Conservation (phyloP, 2,888 invertebrate genomes). For the Acrocera orbiculus region DNA sequence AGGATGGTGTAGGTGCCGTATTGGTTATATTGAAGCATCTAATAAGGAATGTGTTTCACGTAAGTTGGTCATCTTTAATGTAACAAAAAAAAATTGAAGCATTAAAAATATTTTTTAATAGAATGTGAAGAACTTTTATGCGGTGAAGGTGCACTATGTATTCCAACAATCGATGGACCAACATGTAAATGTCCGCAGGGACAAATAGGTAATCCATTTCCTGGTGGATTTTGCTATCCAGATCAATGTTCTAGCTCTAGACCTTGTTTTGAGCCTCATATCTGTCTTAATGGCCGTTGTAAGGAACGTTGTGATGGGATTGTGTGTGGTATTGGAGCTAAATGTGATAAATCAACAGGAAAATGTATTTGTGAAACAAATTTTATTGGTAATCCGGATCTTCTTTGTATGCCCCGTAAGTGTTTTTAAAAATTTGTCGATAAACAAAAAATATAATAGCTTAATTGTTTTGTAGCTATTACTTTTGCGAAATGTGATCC, state of each 20-base stretch:
- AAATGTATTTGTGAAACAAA: conserved; percentile 74
- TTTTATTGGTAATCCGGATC: conserved; percentile 75
- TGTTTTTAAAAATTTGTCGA: conserved; percentile 16
- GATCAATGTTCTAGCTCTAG: conserved; percentile 63
- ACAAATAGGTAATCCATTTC: conserved; percentile 77
- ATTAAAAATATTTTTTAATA: conserved; percentile 5
- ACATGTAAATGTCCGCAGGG: conserved; percentile 80
- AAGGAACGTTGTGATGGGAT: conserved; percentile 75
- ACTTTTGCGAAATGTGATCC: conserved; percentile 62
- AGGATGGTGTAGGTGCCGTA: conserved; percentile 73
- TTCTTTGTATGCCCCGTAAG: conserved; percentile 84
- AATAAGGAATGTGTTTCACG: conserved; percentile 71
- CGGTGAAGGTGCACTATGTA: conserved; percentile 67
- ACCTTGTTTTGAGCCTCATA: conserved; percentile 59
- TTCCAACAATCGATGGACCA: conserved; percentile 65
- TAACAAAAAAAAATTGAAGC: neutral
- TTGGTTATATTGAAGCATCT: conserved; percentile 61
- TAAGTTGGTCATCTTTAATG: conserved; percentile 28
- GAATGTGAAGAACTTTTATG: conserved; percentile 43
- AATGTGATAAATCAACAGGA: conserved; percentile 61
- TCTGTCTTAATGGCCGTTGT: conserved; percentile 75
- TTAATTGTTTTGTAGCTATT: conserved; percentile 40
- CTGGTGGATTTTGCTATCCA: conserved; percentile 67
- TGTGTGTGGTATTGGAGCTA: conserved; percentile 75
- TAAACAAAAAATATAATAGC: neutral